Percentiles rank a stretch among this genome's conserved stretches.
phyloP scores from a whole-genome alignment of 2,797 vertebrate species.

The Dendrocincla fuliginosa region DNA sequence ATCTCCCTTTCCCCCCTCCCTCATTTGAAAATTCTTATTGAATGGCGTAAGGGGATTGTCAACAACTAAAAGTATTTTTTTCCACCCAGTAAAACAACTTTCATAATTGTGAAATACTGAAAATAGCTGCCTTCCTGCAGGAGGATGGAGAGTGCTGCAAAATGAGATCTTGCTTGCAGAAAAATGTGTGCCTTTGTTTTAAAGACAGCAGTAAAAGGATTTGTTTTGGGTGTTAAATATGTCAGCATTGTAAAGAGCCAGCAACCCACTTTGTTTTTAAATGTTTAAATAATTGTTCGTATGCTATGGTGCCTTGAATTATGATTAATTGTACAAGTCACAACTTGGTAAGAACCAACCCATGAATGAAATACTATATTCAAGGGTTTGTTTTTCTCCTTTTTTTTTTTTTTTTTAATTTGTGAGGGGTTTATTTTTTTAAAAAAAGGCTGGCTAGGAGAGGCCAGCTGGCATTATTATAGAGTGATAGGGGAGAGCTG shows the following conservation, averaged over 20 bases:
- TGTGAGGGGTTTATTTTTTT: neutral
- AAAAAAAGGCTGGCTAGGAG: neutral
- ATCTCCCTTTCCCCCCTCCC: no score
- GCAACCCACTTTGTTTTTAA: conserved; percentile 25
- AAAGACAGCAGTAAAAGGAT: conserved; percentile 38
- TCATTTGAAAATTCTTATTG: neutral
- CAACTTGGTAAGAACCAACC: neutral
- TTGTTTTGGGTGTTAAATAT: conserved; percentile 51
- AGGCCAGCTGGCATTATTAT: conserved; percentile 41
- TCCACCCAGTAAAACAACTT: neutral
- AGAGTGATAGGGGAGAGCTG: conserved; percentile 23
- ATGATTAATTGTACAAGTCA: conserved; percentile 11
- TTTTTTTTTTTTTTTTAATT: neutral
- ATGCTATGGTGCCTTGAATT: neutral
- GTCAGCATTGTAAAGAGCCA: conserved; percentile 28
- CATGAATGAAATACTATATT: neutral
- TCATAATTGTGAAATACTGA: neutral
- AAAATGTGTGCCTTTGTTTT: conserved; percentile 46
- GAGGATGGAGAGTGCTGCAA: neutral
- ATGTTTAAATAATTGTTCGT: conserved; percentile 29
- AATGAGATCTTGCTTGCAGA: neutral
- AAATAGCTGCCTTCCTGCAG: neutral
- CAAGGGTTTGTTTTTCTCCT: neutral
- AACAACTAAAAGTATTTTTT: neutral
- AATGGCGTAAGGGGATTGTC: neutral